Percentiles rank a stretch among this genome's conserved stretches.
Evolutionary conservation across 2,888 invertebrate genomes (phyloP).

Genomic region (Tetramorium bicarinatum): DNA sequence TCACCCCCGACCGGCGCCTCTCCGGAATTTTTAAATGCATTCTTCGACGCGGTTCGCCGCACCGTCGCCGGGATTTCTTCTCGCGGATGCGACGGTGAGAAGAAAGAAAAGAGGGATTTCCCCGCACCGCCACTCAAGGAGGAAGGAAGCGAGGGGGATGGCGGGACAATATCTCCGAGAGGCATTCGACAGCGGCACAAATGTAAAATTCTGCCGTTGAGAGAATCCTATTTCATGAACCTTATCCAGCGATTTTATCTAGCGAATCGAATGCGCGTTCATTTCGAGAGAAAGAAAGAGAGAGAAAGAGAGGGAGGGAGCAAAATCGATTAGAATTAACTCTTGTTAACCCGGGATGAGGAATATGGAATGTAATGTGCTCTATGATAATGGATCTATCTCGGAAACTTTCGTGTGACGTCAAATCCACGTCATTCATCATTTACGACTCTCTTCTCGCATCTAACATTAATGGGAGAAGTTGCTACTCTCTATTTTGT

Average conservation of each 20-base stretch:
- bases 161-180: conserved; percentile 30
- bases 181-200: conserved; percentile 41
- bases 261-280: conserved; percentile 33
- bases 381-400: conserved; percentile 31
- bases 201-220: conserved; percentile 32
- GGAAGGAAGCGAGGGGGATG: not conserved
- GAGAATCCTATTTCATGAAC: conserved; percentile 32
- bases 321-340: conserved; percentile 44
- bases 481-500: not conserved
- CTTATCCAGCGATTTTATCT: conserved; percentile 38
- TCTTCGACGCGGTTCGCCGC: conserved; percentile 66
- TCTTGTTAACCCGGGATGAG: conserved; percentile 16
- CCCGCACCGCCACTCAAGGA: not conserved
- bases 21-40: conserved; percentile 70
- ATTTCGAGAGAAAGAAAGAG: too few species aligned
- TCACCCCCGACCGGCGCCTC: conserved; percentile 28
- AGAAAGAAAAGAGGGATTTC: conserved; percentile 21
- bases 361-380: conserved; percentile 1
- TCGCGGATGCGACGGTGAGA: conserved; percentile 45
- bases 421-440: conserved; percentile 36
- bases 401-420: not conserved
- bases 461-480: conserved; percentile 27
- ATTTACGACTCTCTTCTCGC: not conserved
- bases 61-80: conserved; percentile 63
- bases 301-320: too few species aligned